Evolutionary conservation across 2,113 vertebrate genomes (phyloP).

Genomic region (Neoarius graeffei): DNA sequence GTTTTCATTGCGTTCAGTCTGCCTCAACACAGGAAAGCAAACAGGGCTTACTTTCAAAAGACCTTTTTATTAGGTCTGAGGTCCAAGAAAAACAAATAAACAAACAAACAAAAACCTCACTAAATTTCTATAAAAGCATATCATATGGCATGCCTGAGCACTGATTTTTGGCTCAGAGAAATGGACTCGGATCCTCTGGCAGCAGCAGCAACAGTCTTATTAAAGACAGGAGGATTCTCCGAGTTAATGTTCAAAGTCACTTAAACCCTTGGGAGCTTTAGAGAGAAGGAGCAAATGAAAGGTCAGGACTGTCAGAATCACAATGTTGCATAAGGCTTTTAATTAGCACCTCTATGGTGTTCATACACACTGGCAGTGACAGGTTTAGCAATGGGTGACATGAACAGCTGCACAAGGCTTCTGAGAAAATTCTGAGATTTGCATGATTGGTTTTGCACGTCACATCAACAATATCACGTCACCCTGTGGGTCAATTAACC

Average conservation of each 20-base stretch:
- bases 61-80: slow-evolving; percentile 43
- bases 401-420: no score
- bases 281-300: background rate
- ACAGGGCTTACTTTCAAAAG: slow-evolving; percentile 20
- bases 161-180: background rate
- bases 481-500: no score
- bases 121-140: background rate
- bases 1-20: slow-evolving; percentile 74
- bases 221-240: background rate
- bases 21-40: slow-evolving; percentile 50
- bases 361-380: background rate
- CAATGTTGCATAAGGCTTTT: background rate
- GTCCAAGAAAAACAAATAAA: background rate
- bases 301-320: background rate
- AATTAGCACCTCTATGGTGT: background rate
- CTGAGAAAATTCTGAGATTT: no score
- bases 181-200: background rate
- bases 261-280: background rate
- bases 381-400: no score
- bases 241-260: background rate
- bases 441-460: no score
- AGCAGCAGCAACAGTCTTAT: background rate
- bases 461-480: no score
- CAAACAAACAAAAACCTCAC: background rate
- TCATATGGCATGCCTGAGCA: background rate